Evolutionary conservation across 2,888 invertebrate genomes (phyloP).

Genomic region (Bedellia somnulentella): DNA sequence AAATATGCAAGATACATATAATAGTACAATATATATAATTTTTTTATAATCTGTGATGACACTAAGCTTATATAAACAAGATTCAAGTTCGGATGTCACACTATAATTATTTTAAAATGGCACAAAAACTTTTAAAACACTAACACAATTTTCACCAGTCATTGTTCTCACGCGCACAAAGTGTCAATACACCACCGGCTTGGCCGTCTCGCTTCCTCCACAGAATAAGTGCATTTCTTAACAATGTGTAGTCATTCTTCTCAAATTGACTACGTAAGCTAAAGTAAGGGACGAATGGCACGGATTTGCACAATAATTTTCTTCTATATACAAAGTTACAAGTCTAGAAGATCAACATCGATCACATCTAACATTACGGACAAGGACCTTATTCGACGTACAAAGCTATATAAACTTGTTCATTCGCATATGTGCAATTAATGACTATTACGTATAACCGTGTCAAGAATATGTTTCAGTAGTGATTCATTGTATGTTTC

Average conservation of each 20-base stretch:
- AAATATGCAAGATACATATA: slow-evolving; percentile 55
- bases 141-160: slow-evolving; percentile 58
- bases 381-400: no score
- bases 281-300: slow-evolving; percentile 61
- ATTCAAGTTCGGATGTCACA: slow-evolving; percentile 62
- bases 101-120: slow-evolving; percentile 57
- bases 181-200: slow-evolving; percentile 20
- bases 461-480: no score
- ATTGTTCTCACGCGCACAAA: slow-evolving; percentile 30
- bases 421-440: no score
- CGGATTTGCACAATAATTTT: slow-evolving; percentile 54
- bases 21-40: slow-evolving; percentile 50
- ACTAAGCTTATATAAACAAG: slow-evolving; percentile 51
- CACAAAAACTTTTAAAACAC: slow-evolving; percentile 59
- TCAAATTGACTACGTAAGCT: slow-evolving; percentile 50
- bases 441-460: no score
- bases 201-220: slow-evolving; percentile 12
- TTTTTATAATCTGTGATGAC: slow-evolving; percentile 52
- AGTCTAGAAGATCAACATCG: slow-evolving; percentile 36
- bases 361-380: slow-evolving; percentile 16
- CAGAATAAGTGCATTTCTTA: background rate
- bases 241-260: slow-evolving; percentile 21
- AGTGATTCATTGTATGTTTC: no score
- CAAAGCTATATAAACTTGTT: no score
- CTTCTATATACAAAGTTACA: slow-evolving; percentile 47